Percentiles rank a stretch among this genome's conserved stretches.
Evolutionary conservation across 2,113 vertebrate genomes (phyloP).

Genomic region (Embiotoca jacksoni): DNA sequence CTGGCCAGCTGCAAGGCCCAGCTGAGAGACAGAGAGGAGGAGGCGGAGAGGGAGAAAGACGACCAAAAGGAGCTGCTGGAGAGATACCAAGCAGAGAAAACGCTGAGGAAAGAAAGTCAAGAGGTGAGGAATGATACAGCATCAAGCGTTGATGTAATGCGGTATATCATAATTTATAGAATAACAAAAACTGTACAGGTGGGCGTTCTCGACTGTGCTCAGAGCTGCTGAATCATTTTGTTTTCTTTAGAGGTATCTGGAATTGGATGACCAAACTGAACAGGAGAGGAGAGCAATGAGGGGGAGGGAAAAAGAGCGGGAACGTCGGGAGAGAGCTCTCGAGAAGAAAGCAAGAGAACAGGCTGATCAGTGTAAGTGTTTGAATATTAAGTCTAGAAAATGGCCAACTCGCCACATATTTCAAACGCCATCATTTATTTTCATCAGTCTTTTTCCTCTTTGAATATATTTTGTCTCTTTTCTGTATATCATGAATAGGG

Average conservation of each 20-base stretch:
- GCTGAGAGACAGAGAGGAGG: constrained; percentile 82
- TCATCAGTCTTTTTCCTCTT: not conserved
- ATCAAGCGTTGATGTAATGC: not conserved
- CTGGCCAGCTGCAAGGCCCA: constrained; percentile 83
- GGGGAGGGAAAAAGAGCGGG: constrained; percentile 82
- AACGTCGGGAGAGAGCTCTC: constrained; percentile 78
- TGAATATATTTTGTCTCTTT: not conserved
- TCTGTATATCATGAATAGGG: not conserved
- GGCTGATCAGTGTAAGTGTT: constrained; percentile 83
- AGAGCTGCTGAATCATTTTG: not conserved
- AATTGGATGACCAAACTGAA: constrained; percentile 85
- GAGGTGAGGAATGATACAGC: constrained; percentile 74
- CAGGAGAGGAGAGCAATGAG: constrained; percentile 82
- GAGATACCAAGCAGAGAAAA: constrained; percentile 81
- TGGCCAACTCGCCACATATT: not conserved
- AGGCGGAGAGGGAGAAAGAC: constrained; percentile 78
- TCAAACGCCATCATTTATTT: no score
- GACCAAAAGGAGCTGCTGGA: constrained; percentile 81
- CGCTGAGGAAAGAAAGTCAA: constrained; percentile 81
- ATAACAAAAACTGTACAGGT: no score
- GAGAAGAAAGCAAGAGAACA: constrained; percentile 85
- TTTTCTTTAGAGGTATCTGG: constrained; percentile 76
- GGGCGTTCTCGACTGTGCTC: no score
- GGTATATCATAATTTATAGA: no score
- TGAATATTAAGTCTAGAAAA: not conserved